These are phyloP conservation scores for Rapana venosa DNA, from an alignment of 2,888 invertebrate genomes.

Conservation along the genomic window DNA sequence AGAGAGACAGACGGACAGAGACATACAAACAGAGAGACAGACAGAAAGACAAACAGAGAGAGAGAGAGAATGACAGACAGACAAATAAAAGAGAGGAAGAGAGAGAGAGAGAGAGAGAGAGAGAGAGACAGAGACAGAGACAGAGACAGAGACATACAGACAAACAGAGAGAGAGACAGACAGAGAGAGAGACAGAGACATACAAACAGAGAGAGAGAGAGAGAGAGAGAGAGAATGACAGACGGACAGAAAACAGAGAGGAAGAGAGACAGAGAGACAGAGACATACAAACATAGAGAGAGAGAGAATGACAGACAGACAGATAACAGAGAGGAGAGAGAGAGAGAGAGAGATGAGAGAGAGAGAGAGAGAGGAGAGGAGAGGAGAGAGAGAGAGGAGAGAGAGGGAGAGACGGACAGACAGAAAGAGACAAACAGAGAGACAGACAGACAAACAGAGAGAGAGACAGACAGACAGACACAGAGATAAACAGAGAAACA, in stretches of 20 bases:
- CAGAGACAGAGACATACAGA: background rate
- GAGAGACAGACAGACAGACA: background rate
- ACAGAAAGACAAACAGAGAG: no score
- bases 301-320: no score
- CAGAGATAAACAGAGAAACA: background rate
- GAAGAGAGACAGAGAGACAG: background rate
- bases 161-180: background rate
- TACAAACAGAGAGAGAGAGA: background rate
- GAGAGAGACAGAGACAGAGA: background rate
- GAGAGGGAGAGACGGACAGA: background rate
- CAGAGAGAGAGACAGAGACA: conserved; percentile 16
- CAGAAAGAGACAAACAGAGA: background rate
- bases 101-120: background rate
- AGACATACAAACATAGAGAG: background rate
- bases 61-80: no score
- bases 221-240: background rate
- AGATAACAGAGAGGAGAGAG: no score
- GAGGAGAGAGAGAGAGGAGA: background rate
- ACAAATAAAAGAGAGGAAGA: no score
- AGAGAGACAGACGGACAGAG: no score
- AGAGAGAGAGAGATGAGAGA: no score
- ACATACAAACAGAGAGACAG: no score
- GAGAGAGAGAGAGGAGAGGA: background rate
- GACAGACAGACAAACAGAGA: background rate
- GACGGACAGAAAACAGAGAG: no score